Percentiles rank a stretch among this genome's conserved stretches.
These are phyloP conservation scores for Drosophila albomicans DNA, from an alignment of 1,140 invertebrate species.

Conservation along the genomic window DNA sequence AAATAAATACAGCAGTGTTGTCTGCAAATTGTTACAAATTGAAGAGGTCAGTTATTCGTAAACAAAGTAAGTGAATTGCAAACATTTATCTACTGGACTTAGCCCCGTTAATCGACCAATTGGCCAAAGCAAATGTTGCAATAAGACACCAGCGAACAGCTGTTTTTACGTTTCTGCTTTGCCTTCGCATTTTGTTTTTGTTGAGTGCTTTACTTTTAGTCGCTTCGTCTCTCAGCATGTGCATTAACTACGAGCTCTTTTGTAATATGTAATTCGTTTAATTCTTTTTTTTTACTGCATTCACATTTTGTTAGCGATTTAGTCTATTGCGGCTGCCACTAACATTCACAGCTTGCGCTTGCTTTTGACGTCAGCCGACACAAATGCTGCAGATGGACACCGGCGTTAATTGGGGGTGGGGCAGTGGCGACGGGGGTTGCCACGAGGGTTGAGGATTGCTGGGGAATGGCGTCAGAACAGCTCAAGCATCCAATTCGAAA, in stretches of 20 bases:
- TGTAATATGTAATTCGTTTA: conserved; percentile 40
- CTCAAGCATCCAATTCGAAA: conserved; percentile 7
- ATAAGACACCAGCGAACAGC: conserved; percentile 53
- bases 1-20: conserved; percentile 62
- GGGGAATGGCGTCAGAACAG: not conserved
- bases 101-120: conserved; percentile 27
- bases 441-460: no score
- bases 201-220: conserved; percentile 24
- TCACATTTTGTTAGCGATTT: conserved; percentile 15
- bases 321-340: conserved; percentile 13
- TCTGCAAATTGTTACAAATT: conserved; percentile 41
- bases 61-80: conserved; percentile 37
- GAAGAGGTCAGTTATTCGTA: not conserved
- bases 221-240: conserved; percentile 4
- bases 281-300: conserved; percentile 42
- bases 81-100: conserved; percentile 3
- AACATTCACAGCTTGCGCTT: conserved; percentile 17
- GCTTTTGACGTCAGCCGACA: conserved; percentile 27
- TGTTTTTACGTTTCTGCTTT: conserved; percentile 61
- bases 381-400: conserved; percentile 11
- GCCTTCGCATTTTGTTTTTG: conserved; percentile 35
- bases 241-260: conserved; percentile 15
- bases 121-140: conserved; percentile 34
- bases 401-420: not conserved
- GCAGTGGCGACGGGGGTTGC: no score